Evolutionary conservation across 2,797 vertebrate genomes (phyloP).

Genomic region (Melanotaenia boesemani): DNA sequence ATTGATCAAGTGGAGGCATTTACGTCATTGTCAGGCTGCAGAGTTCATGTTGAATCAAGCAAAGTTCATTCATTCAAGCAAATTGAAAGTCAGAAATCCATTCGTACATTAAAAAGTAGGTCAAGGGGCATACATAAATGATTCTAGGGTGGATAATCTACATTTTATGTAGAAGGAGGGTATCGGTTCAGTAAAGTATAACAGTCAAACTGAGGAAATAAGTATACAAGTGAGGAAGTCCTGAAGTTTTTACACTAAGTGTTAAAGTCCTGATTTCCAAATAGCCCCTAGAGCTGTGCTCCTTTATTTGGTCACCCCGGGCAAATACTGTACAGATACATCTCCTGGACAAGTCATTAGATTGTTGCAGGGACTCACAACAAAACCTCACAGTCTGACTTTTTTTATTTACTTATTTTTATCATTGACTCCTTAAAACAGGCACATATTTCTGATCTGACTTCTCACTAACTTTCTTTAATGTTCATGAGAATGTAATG

Average conservation of each 20-base stretch:
- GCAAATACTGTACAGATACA: constrained; percentile 36
- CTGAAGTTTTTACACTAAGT: background rate
- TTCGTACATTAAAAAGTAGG: constrained; percentile 46
- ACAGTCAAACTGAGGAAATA: constrained; percentile 15
- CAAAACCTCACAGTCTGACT: constrained; percentile 6
- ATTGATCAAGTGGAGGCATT: constrained; percentile 70
- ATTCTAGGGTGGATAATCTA: constrained; percentile 1
- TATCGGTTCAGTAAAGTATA: constrained; percentile 15
- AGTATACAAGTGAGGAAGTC: background rate
- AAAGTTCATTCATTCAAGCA: constrained; percentile 55
- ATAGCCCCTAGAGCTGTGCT: constrained; percentile 55
- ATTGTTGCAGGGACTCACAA: constrained; percentile 18
- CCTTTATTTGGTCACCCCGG: constrained; percentile 36
- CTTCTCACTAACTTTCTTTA: constrained; percentile 32
- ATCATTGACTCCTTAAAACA: background rate
- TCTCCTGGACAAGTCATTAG: constrained; percentile 51
- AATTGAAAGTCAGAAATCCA: constrained; percentile 23
- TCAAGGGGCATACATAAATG: constrained; percentile 33
- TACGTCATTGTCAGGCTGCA: constrained; percentile 59
- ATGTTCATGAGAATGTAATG: constrained; percentile 16
- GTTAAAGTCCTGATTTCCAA: constrained; percentile 32
- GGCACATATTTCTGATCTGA: constrained; percentile 33
- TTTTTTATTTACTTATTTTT: too few relatives aligned
- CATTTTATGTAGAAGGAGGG: background rate
- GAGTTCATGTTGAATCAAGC: constrained; percentile 49